Conservation (phyloP, 2,797 vertebrate genomes). For the Brachyalestes nurse region DNA sequence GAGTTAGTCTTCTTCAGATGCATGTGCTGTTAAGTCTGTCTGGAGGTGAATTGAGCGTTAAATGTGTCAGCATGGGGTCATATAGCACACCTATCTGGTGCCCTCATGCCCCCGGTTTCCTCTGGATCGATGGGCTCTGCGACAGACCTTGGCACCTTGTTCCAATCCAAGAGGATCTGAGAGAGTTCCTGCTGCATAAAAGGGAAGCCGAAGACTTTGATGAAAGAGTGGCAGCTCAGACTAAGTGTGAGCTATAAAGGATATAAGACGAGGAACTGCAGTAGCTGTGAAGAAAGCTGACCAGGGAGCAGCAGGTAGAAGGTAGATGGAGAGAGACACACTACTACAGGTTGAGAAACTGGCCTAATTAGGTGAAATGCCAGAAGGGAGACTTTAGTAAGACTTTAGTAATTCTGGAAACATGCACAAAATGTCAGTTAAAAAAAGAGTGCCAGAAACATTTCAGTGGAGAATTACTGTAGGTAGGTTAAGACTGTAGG, state of each 20-base stretch:
- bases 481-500: neutral
- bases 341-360: slow-evolving; percentile 1
- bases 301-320: neutral
- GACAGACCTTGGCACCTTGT: slow-evolving; percentile 47
- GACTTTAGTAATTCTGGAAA: slow-evolving; percentile 7
- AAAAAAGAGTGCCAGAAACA: neutral
- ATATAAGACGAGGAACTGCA: neutral
- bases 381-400: slow-evolving; percentile 1
- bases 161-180: slow-evolving; percentile 28
- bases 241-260: neutral
- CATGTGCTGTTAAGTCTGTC: neutral
- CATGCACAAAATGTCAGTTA: slow-evolving; percentile 30
- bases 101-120: slow-evolving; percentile 46
- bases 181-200: slow-evolving; percentile 30
- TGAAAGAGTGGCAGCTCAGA: slow-evolving; percentile 20
- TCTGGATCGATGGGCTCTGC: slow-evolving; percentile 53
- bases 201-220: slow-evolving; percentile 28
- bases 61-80: slow-evolving; percentile 31
- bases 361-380: slow-evolving; percentile 27
- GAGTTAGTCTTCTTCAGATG: slow-evolving; percentile 12
- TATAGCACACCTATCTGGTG: slow-evolving; percentile 17
- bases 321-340: neutral
- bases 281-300: neutral
- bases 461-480: neutral
- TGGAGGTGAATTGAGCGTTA: slow-evolving; percentile 33